Base-by-base conservation (phyloP, 1,140 invertebrate species). In the Ceratina japonica region DNA sequence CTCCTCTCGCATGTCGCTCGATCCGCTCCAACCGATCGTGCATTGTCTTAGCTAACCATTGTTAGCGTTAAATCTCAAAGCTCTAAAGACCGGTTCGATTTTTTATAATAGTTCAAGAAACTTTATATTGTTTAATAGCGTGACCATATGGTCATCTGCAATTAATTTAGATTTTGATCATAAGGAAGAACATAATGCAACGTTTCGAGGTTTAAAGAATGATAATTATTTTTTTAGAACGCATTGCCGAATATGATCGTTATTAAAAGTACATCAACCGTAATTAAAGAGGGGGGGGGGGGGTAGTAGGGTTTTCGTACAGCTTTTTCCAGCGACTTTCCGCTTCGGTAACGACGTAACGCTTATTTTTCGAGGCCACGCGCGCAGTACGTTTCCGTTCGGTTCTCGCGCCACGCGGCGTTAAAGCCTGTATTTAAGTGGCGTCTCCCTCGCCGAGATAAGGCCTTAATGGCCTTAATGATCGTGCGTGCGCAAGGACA, bases 401-500 rank as follows among this genome's bases (percentile, higher is more conserved):
- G 27, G 0, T 56, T 49, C 65, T 68, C 63, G 72, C 73, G 72
- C 75, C 75, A 77, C 64, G 78, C 56, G 63, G 72, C 78, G 72
- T 80, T 80, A 80, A 80, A 80, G 78, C 63, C 63, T 68, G 72
- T 68, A 80, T 80, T 80, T 80, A 80, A 80, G 73, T 75, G 63
- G 77, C 63, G 72, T 80, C 75, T 72, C 54, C 71, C 72, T 80
- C 78, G 73, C 63, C 44, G 22, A 80, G 78, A 80, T 80, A 80
- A 80, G 54, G 64, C 54, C 37, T 80, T 75, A 80, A 80, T 80
- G 72, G 78, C 54, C 63, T 80, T 80, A 80, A 80, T 80, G 78
- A 80, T 80, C 78, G 64, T 68, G 78, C 78, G 78, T 75, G 72
- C 64, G 63, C 78, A 80, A 78, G 72, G 64, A 75, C 78, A 68